phyloP scores from a whole-genome alignment of 2,888 invertebrate genomes.

The Drosophila kanekoi region DNA sequence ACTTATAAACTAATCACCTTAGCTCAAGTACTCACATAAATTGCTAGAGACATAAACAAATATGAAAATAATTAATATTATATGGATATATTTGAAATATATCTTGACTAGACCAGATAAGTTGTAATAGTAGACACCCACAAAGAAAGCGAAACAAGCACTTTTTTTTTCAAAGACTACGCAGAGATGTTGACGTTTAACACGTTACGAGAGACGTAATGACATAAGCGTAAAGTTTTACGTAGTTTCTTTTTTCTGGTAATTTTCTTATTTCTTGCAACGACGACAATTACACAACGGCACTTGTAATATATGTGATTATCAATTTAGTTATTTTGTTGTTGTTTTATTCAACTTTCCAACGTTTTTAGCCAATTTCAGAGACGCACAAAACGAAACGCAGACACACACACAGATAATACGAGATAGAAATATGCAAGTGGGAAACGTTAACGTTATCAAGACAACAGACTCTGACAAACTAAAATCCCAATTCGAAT shows the following conservation, averaged over 20 bases:
- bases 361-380: slow-evolving; percentile 27
- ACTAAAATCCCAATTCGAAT: slow-evolving; percentile 68
- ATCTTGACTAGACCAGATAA: slow-evolving; percentile 13
- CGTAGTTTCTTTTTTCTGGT: slow-evolving; percentile 27
- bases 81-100: slow-evolving; percentile 20
- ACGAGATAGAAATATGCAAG: slow-evolving; percentile 55
- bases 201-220: slow-evolving; percentile 72
- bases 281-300: slow-evolving; percentile 62
- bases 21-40: slow-evolving; percentile 60
- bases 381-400: slow-evolving; percentile 60
- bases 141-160: slow-evolving; percentile 72
- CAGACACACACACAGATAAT: slow-evolving; percentile 49
- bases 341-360: slow-evolving; percentile 10
- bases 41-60: slow-evolving; percentile 59
- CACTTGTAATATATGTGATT: slow-evolving; percentile 40
- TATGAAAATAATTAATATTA: slow-evolving; percentile 31
- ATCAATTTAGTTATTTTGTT: slow-evolving; percentile 11
- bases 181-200: slow-evolving; percentile 46
- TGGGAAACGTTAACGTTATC: slow-evolving; percentile 83
- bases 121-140: slow-evolving; percentile 42
- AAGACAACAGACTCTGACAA: slow-evolving; percentile 85
- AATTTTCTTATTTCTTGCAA: slow-evolving; percentile 21
- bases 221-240: slow-evolving; percentile 68
- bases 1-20: slow-evolving; percentile 56
- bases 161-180: slow-evolving; percentile 43